Evolutionary conservation across 1,140 invertebrate genomes (phyloP), one percentile per base, ranked within the genome.

Genomic region (Coelopa frigida): DNA sequence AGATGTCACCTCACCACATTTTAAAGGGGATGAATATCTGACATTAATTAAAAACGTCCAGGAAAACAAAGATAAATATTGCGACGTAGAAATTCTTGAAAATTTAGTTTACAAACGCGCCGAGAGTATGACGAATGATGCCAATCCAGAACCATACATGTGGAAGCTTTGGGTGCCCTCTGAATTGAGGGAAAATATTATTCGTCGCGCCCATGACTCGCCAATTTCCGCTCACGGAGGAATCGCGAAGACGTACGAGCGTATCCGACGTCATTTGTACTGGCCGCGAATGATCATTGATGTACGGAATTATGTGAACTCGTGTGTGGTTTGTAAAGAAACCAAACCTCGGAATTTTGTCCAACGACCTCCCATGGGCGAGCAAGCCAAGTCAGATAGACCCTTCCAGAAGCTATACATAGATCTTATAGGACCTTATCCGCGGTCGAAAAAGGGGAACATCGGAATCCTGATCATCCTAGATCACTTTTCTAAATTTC

Each of bases 151-250:
- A 17, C 11, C 10, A 14, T 12, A 23, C 7, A 29, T 23, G 14
- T 49, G 47, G 47, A 43, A 43, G n/a, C 17, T 49, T 3, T 49
- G 33, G 33, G 27, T 49, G 5, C 40, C 47, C 11, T 21, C n/a
- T 6, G 14, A 26, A 10, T 24, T 49, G 38, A 37, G 15, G 8
- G 3, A 3, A 20, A 33, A 43, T 17, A 11, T 38, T 3, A 37
- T 49, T 1, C 11, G 11, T n/a, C n/a, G 12, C 21, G 32, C 35
- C 20, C 41, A 49, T 36, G 18, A 49, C 22, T 11, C 7, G 5
- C 41, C 33, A 3, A 22, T 27, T 11, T 4, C 35, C 12, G 24
- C 41, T 5, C 36, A 49, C 18, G 42, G 41, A 11, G 48, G 48
- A 12, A 31, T 49, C 8, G 35, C 24, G 6, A 49, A 49, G 35